Conservation (phyloP, 2,797 vertebrate species). For the Xerus rutilus region DNA sequence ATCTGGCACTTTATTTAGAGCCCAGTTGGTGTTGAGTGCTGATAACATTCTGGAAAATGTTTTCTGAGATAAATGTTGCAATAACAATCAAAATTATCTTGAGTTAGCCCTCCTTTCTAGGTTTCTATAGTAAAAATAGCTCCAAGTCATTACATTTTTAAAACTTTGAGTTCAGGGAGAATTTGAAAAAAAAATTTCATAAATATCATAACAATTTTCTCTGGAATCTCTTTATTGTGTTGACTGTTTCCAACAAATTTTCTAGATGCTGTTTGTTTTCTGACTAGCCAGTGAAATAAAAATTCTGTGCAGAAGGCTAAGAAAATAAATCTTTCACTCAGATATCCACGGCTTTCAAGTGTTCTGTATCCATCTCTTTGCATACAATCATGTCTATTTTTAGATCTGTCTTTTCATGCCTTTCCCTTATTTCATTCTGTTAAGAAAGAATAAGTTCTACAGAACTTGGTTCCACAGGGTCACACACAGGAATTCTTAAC, state of each 20-base stretch:
- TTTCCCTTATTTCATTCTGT: slow-evolving; percentile 46
- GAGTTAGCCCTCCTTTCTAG: not conserved
- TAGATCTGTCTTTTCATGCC: not conserved
- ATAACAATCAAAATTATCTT: not conserved
- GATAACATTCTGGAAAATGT: not conserved
- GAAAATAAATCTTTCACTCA: not conserved
- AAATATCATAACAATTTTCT: not conserved
- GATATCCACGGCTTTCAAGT: not conserved
- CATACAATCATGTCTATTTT: not conserved
- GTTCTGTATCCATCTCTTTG: not conserved
- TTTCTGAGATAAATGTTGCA: not conserved
- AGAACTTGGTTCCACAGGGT: not conserved
- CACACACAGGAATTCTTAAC: not conserved
- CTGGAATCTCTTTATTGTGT: slow-evolving; percentile 22
- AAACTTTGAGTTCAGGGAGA: slow-evolving; percentile 8
- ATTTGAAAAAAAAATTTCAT: not conserved
- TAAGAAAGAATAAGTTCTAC: not conserved
- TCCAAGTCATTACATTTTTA: not conserved
- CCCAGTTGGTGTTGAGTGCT: not conserved
- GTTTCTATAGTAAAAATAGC: not conserved
- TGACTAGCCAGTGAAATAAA: slow-evolving; percentile 19
- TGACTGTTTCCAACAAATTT: not conserved
- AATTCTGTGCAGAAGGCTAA: not conserved
- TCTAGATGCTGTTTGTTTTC: not conserved
- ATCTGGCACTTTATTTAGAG: not conserved